phyloP scores from a whole-genome alignment of 2,113 vertebrate species.

The Chlorocebus sabaeus region DNA sequence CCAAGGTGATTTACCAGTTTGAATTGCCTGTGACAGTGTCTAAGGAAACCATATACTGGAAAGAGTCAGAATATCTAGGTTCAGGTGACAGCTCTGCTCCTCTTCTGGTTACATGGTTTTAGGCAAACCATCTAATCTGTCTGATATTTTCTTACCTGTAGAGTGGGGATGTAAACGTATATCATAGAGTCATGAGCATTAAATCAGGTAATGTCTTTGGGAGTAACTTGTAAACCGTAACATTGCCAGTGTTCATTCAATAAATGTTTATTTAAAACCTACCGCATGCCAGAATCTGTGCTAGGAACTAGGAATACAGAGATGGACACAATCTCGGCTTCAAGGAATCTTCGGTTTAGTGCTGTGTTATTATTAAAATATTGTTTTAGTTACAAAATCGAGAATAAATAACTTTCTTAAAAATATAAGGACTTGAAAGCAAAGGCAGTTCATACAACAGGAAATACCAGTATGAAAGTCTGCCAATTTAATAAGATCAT shows the following conservation, averaged over 20 bases:
- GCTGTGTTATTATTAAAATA: neutral
- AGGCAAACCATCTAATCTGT: neutral
- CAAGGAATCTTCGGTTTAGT: neutral
- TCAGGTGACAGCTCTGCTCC: neutral
- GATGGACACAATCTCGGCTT: neutral
- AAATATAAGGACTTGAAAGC: neutral
- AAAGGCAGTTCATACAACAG: neutral
- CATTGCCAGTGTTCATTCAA: neutral
- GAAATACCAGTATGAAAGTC: neutral
- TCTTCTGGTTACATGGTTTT: neutral
- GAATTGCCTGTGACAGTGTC: neutral
- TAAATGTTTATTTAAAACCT: slow-evolving; percentile 30
- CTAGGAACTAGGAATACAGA: neutral
- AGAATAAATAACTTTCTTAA: neutral
- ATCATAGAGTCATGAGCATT: neutral
- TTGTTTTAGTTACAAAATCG: neutral
- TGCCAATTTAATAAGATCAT: neutral
- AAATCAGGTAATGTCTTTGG: neutral
- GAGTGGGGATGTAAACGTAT: neutral
- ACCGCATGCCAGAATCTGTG: neutral
- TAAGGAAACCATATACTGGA: neutral
- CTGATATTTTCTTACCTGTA: neutral
- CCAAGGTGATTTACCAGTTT: neutral
- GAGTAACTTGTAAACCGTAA: neutral
- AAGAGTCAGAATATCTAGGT: neutral